Conservation (phyloP, 2,888 invertebrate genomes). For the Nomada hirtipes region DNA sequence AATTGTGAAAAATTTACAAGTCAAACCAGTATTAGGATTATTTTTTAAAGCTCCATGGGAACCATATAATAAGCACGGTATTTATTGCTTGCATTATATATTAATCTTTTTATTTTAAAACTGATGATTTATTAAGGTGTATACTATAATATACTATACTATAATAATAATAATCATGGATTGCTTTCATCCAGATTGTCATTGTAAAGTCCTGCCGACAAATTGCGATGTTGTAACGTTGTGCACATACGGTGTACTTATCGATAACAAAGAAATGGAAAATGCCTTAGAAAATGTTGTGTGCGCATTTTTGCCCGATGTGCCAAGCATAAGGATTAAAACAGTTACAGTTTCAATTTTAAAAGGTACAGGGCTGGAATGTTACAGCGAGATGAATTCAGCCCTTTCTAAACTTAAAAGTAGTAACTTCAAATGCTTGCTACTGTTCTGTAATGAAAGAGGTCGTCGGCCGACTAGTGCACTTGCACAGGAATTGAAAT, state of each 20-base stretch:
- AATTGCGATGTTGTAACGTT: slow-evolving; percentile 73
- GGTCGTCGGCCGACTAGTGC: slow-evolving; percentile 35
- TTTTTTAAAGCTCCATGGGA: slow-evolving; percentile 34
- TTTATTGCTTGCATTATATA: not conserved
- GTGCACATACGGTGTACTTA: slow-evolving; percentile 67
- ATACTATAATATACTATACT: not conserved
- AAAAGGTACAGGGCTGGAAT: not conserved
- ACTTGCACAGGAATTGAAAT: slow-evolving; percentile 48
- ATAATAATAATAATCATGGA: not conserved
- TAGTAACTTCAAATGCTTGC: slow-evolving; percentile 70
- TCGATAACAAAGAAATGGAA: slow-evolving; percentile 68
- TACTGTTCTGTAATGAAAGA: slow-evolving; percentile 64
- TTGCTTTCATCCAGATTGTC: slow-evolving; percentile 69
- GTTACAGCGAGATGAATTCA: slow-evolving; percentile 11
- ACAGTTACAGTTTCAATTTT: slow-evolving; percentile 42
- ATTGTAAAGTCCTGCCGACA: slow-evolving; percentile 70
- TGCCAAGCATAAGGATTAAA: slow-evolving; percentile 70
- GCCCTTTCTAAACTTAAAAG: slow-evolving; percentile 14
- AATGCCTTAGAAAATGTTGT: slow-evolving; percentile 26
- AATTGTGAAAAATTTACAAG: slow-evolving; percentile 36
- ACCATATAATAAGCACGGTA: not conserved
- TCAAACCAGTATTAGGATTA: slow-evolving; percentile 61
- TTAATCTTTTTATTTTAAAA: not conserved
- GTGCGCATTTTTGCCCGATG: slow-evolving; percentile 75
- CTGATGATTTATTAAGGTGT: not conserved